Evolutionary conservation across 2,888 invertebrate genomes (phyloP).

Genomic region (Petrolisthes cinctipes): DNA sequence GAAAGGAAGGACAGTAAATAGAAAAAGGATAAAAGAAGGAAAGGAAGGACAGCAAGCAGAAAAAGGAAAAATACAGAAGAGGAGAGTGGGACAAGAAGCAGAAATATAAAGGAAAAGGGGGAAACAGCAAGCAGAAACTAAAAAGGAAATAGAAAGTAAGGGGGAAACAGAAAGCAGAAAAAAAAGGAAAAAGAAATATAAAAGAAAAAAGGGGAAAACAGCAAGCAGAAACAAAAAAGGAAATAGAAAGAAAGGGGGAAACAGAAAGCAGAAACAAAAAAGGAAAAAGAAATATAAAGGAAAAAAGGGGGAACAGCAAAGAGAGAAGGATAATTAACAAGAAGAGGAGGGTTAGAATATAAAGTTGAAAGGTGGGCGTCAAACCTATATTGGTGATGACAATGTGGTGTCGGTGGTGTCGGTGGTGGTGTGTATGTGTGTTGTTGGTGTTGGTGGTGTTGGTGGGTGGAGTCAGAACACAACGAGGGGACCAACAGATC

Average conservation of each 20-base stretch:
- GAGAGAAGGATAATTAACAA: neutral
- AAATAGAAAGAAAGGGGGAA: neutral
- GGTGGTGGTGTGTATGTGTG: too few relatives aligned
- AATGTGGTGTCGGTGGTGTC: too few relatives aligned
- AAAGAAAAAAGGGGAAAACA: neutral
- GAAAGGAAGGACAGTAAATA: too few relatives aligned
- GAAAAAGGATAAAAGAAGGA: too few relatives aligned
- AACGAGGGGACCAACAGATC: too few relatives aligned
- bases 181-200: neutral
- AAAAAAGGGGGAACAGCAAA: neutral
- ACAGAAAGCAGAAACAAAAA: neutral
- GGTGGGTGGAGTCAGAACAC: too few relatives aligned
- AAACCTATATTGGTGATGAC: too few relatives aligned
- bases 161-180: neutral
- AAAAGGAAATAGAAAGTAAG: neutral
- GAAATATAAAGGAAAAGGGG: neutral
- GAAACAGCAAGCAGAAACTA: too few relatives aligned
- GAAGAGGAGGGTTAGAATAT: neutral
- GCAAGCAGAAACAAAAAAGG: neutral
- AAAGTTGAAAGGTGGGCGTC: neutral
- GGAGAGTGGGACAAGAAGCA: too few relatives aligned
- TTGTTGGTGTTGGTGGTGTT: too few relatives aligned
- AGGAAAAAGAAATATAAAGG: neutral
- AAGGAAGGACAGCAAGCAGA: too few relatives aligned
- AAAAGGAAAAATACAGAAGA: too few relatives aligned